phyloP scores from a whole-genome alignment of 2,888 invertebrate species.

The Cyclophora punctaria region DNA sequence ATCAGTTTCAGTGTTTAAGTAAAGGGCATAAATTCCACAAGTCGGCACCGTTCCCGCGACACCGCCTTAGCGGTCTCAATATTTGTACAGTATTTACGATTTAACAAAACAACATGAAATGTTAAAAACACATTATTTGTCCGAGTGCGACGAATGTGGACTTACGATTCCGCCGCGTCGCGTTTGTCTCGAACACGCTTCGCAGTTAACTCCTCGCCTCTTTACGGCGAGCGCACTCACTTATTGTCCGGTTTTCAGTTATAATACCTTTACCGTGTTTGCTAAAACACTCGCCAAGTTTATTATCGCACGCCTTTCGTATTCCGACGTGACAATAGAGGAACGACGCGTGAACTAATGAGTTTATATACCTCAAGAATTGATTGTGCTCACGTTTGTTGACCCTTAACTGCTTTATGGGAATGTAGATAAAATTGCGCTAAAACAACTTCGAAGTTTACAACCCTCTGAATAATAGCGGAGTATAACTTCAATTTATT shows the following conservation, averaged over 20 bases:
- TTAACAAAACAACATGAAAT: slow-evolving; percentile 75
- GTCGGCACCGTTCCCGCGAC: slow-evolving; percentile 43
- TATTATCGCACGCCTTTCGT: slow-evolving; percentile 47
- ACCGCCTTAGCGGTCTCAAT: slow-evolving; percentile 45
- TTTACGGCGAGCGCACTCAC: slow-evolving; percentile 56
- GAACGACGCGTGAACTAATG: slow-evolving; percentile 32
- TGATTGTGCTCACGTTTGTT: slow-evolving; percentile 19
- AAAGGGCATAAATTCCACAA: slow-evolving; percentile 56
- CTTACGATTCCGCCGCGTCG: slow-evolving; percentile 59
- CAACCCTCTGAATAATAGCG: too few species aligned
- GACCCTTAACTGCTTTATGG: background rate
- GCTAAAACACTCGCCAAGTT: slow-evolving; percentile 8
- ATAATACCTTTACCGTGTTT: slow-evolving; percentile 6
- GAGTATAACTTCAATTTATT: too few species aligned
- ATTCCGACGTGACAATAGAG: slow-evolving; percentile 42
- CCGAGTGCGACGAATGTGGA: slow-evolving; percentile 70
- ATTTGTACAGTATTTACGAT: slow-evolving; percentile 73
- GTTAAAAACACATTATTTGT: slow-evolving; percentile 75
- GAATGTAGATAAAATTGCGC: too few species aligned
- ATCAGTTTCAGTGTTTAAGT: slow-evolving; percentile 35
- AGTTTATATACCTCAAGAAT: slow-evolving; percentile 54
- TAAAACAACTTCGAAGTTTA: too few species aligned
- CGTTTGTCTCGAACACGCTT: slow-evolving; percentile 71
- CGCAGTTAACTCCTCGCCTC: slow-evolving; percentile 44
- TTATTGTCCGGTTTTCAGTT: slow-evolving; percentile 61